A percentile compares a stretch with the other conserved stretches of the same genome.
Conservation (phyloP, 2,113 vertebrate genomes). For the Phrynosoma platyrhinos region DNA sequence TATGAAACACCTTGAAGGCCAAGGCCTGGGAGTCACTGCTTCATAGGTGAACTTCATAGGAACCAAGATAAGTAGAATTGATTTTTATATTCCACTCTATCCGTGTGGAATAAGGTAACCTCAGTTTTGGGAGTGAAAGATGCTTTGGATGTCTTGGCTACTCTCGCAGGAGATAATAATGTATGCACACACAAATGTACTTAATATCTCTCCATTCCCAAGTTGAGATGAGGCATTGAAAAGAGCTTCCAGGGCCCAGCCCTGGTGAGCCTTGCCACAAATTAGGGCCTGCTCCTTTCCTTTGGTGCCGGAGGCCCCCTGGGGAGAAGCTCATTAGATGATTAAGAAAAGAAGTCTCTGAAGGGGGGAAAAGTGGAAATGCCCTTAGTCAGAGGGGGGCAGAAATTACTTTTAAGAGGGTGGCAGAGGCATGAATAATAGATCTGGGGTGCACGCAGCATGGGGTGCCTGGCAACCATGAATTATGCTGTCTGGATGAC, state of each 20-base stretch:
- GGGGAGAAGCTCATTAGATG: slow-evolving; percentile 21
- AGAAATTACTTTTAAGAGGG: slow-evolving; percentile 21
- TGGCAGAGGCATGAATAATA: slow-evolving; percentile 24
- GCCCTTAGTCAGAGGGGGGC: neutral
- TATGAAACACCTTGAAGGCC: no score
- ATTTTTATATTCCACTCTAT: neutral
- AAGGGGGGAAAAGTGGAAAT: neutral
- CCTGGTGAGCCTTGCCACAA: slow-evolving; percentile 3
- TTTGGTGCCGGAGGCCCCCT: neutral
- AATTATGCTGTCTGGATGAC: slow-evolving; percentile 65
- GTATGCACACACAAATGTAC: neutral
- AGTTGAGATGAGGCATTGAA: neutral
- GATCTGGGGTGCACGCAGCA: slow-evolving; percentile 33
- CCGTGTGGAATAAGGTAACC: neutral
- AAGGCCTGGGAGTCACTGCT: no score
- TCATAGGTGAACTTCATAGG: neutral
- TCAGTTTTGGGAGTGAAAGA: neutral
- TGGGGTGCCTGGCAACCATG: slow-evolving; percentile 2
- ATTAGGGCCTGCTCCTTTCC: slow-evolving; percentile 10
- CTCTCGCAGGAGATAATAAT: no score
- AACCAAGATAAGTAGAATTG: neutral
- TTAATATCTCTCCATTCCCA: neutral
- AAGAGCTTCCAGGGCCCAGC: neutral
- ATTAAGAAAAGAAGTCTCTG: neutral
- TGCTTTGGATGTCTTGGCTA: neutral